Base-by-base conservation (phyloP, 92 coral and sea anemone genomes). In the Blastomussa wellsi region DNA sequence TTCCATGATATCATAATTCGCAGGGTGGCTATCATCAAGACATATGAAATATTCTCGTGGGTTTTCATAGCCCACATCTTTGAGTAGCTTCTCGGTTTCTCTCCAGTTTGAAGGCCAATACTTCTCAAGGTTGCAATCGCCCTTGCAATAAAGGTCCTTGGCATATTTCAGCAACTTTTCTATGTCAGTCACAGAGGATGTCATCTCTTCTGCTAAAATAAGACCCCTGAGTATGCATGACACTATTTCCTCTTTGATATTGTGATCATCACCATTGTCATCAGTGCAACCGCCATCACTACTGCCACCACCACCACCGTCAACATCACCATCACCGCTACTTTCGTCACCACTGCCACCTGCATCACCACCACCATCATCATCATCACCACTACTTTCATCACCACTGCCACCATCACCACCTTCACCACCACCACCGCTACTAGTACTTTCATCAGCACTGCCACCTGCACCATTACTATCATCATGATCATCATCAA, bases 61-160 rank as follows among this genome's bases (percentile, higher is more conserved):
- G 83, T 91, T 77, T 74, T 88, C 78, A 77, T 88, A 91, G 60
- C 90, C 94, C 64, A 81, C 77, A 4, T 84, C 76, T 53, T 70
- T 72, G 80, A 91, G 92, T 75, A 84, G 31, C 79, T 78, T 72
- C n/a, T 91, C 82, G 33, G 94, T 88, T 75, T 82, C 86, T 75
- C 76, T 32, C 94, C 92, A 91, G 76, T 81, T 74, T 32, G 81
- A 85, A 26, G 88, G 92, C 94, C 92, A 91, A 78, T 86, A 75
- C 55, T 90, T 69, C 35, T 87, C 87, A 6, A 86, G 52, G 33
- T 41, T 73, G 29, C 88, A 53, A 44, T 80, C 78, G 32, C 93
- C 93, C 73, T 86, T 77, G 77, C 93, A 90, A 44, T 51, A 90
- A 70, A 90, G 82, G 71, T 90, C 83, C 52, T 85, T 80, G 31